Base-by-base conservation (phyloP, 2,113 vertebrate genomes). In the Mobula birostris region DNA sequence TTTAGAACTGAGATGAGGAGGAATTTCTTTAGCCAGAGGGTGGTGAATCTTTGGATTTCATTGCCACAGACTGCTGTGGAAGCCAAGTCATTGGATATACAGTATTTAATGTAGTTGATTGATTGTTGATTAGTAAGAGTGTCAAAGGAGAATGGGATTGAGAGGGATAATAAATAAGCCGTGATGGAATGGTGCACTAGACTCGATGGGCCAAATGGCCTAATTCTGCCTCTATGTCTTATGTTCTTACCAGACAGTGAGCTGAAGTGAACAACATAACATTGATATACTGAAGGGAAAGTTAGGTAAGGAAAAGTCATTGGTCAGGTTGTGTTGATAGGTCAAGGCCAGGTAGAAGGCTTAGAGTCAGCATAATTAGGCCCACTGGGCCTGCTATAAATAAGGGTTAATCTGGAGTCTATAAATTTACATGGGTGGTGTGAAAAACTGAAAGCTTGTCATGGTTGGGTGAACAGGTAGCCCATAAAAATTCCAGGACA, bases 361-460 rank as follows among this genome's bases (percentile, higher is more conserved):
- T 83, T 2, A 27, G 9, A 5, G 7, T 4, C 40, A 83, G 15
- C 80, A 83, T 1, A 24, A 83, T 56, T 21, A 7, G 79, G 48
- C 36, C 36, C 15, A 40, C 1, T 82, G 14, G 36, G 48, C 19
- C 72, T 6, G 21, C 72, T 74, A 74, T 74, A 74, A 19, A 21
- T 90, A 70, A 91, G 63, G 19, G 66, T 70, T 36, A 70, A 17
- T n/a, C 29, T 32, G 27, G 66, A n/a, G 24, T 97, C 96, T 36
- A 36, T 70, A 40, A 36, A 32, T 36, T 19, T 91, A 9, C 63
- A 68, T 76, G 78, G 94, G 70, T 94, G 94, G 95, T 95, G 94
- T 95, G 94, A 95, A 95, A 95, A 95, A 94, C 48, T 48, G 79
- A 8, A 82, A 40, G 17, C 94, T 90, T 94, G 2, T 0, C 94